Evolutionary conservation across 2,113 vertebrate genomes (phyloP).

Genomic region (Chlorodrepanis virens): DNA sequence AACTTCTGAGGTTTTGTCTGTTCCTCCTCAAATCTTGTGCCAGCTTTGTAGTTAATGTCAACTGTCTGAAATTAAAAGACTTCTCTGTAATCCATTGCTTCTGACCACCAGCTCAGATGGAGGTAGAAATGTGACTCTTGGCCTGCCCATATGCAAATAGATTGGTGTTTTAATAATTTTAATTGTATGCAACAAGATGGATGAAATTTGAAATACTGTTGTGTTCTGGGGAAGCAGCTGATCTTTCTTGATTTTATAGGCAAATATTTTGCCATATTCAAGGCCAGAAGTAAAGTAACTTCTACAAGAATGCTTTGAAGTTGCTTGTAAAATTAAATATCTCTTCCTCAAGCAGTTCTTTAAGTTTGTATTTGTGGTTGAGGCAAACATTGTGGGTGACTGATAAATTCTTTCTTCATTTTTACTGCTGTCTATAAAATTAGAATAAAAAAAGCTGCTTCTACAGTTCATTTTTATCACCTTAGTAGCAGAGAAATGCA

Average conservation of each 20-base stretch:
- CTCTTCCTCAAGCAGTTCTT: background rate
- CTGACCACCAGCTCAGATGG: background rate
- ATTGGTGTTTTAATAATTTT: background rate
- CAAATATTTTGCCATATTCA: background rate
- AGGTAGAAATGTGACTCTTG: background rate
- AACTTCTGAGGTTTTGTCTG: background rate
- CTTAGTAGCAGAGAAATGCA: background rate
- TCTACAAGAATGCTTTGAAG: background rate
- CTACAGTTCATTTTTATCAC: background rate
- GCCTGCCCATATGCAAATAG: background rate
- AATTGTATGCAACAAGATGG: background rate
- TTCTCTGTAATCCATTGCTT: background rate
- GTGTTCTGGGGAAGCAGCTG: background rate
- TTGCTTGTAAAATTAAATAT: background rate
- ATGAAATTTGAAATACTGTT: background rate
- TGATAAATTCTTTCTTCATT: background rate
- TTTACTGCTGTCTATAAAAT: background rate
- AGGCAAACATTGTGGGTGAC: background rate
- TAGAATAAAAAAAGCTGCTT: background rate
- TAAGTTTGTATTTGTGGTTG: background rate
- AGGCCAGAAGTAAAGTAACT: background rate
- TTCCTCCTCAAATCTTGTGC: background rate
- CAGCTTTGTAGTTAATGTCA: background rate
- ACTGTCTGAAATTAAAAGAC: background rate
- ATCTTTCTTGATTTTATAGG: background rate